Evolutionary conservation across 2,797 vertebrate species (phyloP), one percentile per base, ranked within the genome.

Genomic region (Helarctos malayanus): DNA sequence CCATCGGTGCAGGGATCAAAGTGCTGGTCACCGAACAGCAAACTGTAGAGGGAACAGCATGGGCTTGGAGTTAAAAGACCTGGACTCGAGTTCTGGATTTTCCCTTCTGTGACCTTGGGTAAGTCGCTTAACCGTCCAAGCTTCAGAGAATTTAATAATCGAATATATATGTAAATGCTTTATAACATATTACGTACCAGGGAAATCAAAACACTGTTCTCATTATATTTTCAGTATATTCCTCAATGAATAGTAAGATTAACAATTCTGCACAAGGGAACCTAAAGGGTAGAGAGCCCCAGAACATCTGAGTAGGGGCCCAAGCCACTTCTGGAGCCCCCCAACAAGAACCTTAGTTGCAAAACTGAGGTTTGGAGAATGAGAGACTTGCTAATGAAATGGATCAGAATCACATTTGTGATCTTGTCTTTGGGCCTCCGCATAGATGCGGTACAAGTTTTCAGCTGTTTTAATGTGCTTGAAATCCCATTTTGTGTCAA

Each of bases 401-500:
- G 21, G 49, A 94, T 95, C 92, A 82, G 63, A 84, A 49, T 95
- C 1, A 10, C 84, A 86, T 84, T 61, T 90, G 45, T 73, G 63
- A 83, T 81, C 56, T 32, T 35, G 21, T 52, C 38, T 80, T 49
- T 73, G 15, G 54, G 38, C 47, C 13, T 75, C 75, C 23, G 27
- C 10, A 49, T 18, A 93, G 82, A 76, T 9, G 11, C 29, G 71
- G 68, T 82, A 56, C 4, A 75, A 85, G 18, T 54, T 88, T 87
- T 89, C 69, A 85, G 35, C 61, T 83, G 49, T 29, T 91, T 75
- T 78, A 56, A 69, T 57, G 79, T 69, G 61, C 52, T 56, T 73
- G 63, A 94, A 96, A 96, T 80, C 18, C 68, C 52, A 75, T 80
- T 97, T 96, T 73, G 35, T 63, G 71, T 93, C 61, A 78, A 92